phyloP scores from a whole-genome alignment of 2,113 vertebrate species.

The Morone saxatilis region DNA sequence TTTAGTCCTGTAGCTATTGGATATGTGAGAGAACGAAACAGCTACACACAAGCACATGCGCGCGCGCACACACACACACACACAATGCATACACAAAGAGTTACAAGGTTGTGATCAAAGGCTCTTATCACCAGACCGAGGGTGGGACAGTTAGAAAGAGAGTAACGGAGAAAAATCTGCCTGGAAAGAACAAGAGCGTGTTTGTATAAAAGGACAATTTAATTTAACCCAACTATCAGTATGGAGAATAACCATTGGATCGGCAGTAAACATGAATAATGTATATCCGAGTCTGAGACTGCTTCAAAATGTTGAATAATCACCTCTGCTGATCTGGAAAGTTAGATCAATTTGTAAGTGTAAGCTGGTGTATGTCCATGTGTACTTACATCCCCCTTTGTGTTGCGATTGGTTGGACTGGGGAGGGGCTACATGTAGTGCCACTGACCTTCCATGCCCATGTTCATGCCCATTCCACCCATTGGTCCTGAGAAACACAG shows the following conservation, averaged over 20 bases:
- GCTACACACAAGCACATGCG: constrained; percentile 76
- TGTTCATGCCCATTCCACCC: constrained; percentile 99
- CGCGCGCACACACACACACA: constrained; percentile 75
- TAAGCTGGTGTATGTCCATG: constrained; percentile 70
- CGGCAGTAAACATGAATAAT: constrained; percentile 2
- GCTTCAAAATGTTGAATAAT: background rate
- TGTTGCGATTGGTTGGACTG: constrained; percentile 95
- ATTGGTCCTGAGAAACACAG: constrained; percentile 91
- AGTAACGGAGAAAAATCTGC: constrained; percentile 41
- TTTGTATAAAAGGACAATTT: background rate
- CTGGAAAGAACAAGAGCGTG: constrained; percentile 33
- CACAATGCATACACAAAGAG: constrained; percentile 47
- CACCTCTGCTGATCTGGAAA: background rate
- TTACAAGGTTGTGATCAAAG: constrained; percentile 76
- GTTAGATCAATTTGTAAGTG: constrained; percentile 43
- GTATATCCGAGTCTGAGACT: background rate
- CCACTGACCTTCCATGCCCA: constrained; percentile 99
- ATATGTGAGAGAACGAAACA: constrained; percentile 86
- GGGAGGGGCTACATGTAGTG: constrained; percentile 99
- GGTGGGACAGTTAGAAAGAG: constrained; percentile 46
- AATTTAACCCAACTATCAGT: background rate
- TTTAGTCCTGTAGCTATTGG: constrained; percentile 90
- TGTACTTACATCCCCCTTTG: constrained; percentile 97
- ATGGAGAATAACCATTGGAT: background rate
- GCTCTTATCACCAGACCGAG: constrained; percentile 74